phyloP scores from a whole-genome alignment of 2,797 vertebrate genomes.

The Pterois miles region DNA sequence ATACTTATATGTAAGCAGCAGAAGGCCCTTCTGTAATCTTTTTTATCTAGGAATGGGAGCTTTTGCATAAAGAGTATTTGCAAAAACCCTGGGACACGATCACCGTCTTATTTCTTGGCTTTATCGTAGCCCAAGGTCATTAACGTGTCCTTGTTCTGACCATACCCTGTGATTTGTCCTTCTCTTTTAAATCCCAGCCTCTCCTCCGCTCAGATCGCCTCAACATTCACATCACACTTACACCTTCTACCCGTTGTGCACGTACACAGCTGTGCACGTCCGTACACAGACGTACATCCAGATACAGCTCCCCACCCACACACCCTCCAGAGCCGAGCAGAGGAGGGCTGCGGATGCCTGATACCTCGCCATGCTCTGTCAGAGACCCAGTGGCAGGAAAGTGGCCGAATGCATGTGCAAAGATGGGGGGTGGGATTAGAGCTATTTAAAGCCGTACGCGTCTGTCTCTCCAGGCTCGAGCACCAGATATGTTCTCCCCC shows the following conservation, averaged over 20 bases:
- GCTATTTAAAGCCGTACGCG: conserved; percentile 79
- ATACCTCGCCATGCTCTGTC: conserved; percentile 51
- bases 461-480: conserved; percentile 67
- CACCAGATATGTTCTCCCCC: conserved; percentile 50
- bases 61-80: conserved; percentile 39
- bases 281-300: conserved; percentile 14
- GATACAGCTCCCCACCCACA: conserved; percentile 43
- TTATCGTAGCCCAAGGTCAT: conserved; percentile 49
- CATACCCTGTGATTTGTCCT: conserved; percentile 44
- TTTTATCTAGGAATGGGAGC: conserved; percentile 26
- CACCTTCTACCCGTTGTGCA: conserved; percentile 21
- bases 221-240: conserved; percentile 53
- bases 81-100: conserved; percentile 21
- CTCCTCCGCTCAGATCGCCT: conserved; percentile 10
- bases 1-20: conserved; percentile 29
- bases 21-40: conserved; percentile 9
- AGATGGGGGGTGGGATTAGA: conserved; percentile 75
- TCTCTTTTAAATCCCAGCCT: conserved; percentile 35
- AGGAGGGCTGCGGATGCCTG: conserved; percentile 42
- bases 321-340: conserved; percentile 19
- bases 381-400: conserved; percentile 68
- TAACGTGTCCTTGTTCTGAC: conserved; percentile 35
- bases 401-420: conserved; percentile 64
- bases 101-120: conserved; percentile 6
- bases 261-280: conserved; percentile 20